A percentile compares a stretch with the other conserved stretches of the same genome.
Conservation (phyloP, 2,113 vertebrate species). For the Cavia aperea region DNA sequence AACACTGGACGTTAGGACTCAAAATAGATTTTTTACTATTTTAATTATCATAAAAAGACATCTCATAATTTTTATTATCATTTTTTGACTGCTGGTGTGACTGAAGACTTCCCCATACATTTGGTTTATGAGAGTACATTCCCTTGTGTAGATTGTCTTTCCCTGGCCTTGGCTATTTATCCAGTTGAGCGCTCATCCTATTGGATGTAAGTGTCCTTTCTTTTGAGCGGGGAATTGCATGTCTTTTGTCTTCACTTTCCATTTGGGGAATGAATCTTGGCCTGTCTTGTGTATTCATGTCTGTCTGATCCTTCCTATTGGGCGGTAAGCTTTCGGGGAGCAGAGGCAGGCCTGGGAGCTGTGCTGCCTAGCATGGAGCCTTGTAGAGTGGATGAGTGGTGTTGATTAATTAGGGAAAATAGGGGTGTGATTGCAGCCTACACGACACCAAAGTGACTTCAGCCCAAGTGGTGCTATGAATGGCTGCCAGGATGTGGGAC, state of each 20-base stretch:
- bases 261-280: background rate
- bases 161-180: conserved; percentile 23
- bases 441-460: background rate
- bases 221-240: background rate
- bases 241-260: background rate
- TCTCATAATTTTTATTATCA: conserved; percentile 51
- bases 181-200: background rate
- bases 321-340: background rate
- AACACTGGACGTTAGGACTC: background rate
- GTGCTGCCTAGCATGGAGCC: background rate
- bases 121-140: conserved; percentile 48
- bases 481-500: background rate
- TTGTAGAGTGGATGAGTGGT: background rate
- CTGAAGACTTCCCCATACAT: conserved; percentile 28
- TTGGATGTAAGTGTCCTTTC: background rate
- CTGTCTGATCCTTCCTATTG: conserved; percentile 23
- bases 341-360: background rate
- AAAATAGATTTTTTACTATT: conserved; percentile 54
- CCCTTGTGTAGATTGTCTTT: conserved; percentile 31
- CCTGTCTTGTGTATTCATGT: background rate
- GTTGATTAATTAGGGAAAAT: background rate
- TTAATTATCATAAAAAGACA: conserved; percentile 51
- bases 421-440: too few relatives aligned
- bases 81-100: conserved; percentile 27
- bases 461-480: background rate